Base-by-base conservation (phyloP, 2,113 vertebrate species). In the Cichladusa arquata region DNA sequence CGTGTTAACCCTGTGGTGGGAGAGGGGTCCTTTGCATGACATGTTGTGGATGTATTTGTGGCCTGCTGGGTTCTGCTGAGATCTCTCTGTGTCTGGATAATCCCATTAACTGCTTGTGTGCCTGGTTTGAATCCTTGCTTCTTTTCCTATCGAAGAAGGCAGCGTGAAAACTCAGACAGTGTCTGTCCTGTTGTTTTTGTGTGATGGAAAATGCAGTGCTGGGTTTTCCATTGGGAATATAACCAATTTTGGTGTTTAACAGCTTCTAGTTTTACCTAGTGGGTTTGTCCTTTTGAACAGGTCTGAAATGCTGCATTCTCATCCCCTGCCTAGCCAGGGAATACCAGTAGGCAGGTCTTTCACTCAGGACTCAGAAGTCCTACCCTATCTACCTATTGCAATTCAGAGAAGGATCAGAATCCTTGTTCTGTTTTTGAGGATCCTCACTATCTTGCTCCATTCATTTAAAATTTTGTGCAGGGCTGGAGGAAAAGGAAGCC, bases 1-100 rank as follows among this genome's bases (percentile, higher is more conserved):
- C 94, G 80, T 93, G 90, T 92, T 97, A 96, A 96, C 93, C 50
- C 67, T 93, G 88, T 84, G 88, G 90, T 65, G 92, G 84, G 71
- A 96, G 82, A 77, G 50, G 80, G 79, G 69, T 81, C 77, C 34
- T 91, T 50, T 97, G 97, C 97, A 97, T 97, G 97, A 86, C 83
- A 72, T 0, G 1, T 26, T 77, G 79, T 95, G 90, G 1, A 26
- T 77, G 76, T 95, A 86, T 77, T 95, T 12, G 40, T 95, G 90
- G 94, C 93, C 93, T 91, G 88, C 86, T 93, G 95, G 83, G 77
- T 94, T 81, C 76, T 88, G 85, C 92, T 82, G 76, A 79, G 84
- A 73, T 73, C 38, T 81, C 15, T 92, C 79, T 92, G 78, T 97
- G 86, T 93, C 65, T 93, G 79, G 92, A 84, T 96, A 97, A 97